Conservation (phyloP, 2,888 invertebrate species). For the Lobophora halterata region DNA sequence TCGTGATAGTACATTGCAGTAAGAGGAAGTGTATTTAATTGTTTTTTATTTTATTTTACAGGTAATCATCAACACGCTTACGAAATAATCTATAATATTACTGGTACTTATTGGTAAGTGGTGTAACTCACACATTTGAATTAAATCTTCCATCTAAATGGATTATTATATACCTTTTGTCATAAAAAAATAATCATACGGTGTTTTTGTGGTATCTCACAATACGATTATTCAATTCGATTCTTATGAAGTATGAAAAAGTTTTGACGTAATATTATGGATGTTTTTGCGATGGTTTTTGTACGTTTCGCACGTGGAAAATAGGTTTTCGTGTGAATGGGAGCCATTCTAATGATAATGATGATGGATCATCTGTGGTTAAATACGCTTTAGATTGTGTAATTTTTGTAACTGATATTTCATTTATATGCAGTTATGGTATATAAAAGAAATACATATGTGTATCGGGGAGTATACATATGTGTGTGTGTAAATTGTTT, state of each 20-base stretch:
- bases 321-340: too few species aligned
- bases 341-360: too few species aligned
- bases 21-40: slow-evolving; percentile 8
- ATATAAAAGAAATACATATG: too few species aligned
- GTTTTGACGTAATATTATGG: slow-evolving; percentile 9
- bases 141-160: slow-evolving; percentile 6
- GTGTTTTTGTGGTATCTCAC: slow-evolving; percentile 30
- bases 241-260: slow-evolving; percentile 30
- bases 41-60: slow-evolving; percentile 30
- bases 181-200: slow-evolving; percentile 16
- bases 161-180: slow-evolving; percentile 5
- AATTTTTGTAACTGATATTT: too few species aligned
- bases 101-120: slow-evolving; percentile 21
- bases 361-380: too few species aligned
- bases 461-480: too few species aligned
- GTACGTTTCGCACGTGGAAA: too few species aligned
- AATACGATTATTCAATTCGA: slow-evolving; percentile 33
- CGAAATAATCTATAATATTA: slow-evolving; percentile 10
- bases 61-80: slow-evolving; percentile 30
- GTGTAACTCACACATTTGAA: slow-evolving; percentile 10
- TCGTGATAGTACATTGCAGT: background rate
- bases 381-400: too few species aligned
- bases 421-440: too few species aligned
- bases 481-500: too few species aligned
- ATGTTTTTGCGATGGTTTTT: slow-evolving; percentile 5